A percentile compares a stretch with the other conserved stretches of the same genome.
Evolutionary conservation across 2,888 invertebrate genomes (phyloP).

Genomic region (Ephialtes manifestator): DNA sequence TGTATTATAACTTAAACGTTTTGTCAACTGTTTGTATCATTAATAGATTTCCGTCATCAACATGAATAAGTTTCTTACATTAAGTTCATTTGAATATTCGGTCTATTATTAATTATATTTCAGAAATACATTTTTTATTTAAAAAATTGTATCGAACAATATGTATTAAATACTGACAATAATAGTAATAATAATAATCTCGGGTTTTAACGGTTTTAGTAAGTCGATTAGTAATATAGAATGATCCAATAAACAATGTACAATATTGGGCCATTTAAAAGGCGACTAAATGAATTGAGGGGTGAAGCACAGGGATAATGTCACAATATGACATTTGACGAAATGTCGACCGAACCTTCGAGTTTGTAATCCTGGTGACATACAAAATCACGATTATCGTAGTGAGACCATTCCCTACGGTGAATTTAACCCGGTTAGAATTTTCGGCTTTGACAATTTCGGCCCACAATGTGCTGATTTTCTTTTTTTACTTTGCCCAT

Average conservation of each 20-base stretch:
- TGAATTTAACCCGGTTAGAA: neutral
- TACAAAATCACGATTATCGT: conserved; percentile 26
- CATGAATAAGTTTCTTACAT: too few relatives aligned
- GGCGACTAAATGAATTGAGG: neutral
- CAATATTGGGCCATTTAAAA: neutral
- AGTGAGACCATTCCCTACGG: conserved; percentile 2
- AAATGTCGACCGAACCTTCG: conserved; percentile 18
- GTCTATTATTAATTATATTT: neutral
- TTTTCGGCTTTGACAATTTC: neutral
- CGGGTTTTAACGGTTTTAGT: too few relatives aligned
- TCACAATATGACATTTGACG: conserved; percentile 36
- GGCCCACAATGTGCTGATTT: neutral
- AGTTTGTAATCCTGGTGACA: neutral
- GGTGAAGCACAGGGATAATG: conserved; percentile 5
- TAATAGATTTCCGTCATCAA: too few relatives aligned
- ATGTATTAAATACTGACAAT: too few relatives aligned
- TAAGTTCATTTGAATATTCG: neutral
- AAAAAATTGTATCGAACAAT: neutral
- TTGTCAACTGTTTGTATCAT: too few relatives aligned
- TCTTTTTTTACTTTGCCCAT: too few relatives aligned
- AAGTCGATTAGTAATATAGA: neutral
- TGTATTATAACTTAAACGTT: too few relatives aligned
- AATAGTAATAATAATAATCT: too few relatives aligned
- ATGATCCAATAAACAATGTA: neutral
- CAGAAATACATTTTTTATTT: neutral